Base-by-base conservation (phyloP, 2,888 invertebrate species). In the Fragum whitleyi region DNA sequence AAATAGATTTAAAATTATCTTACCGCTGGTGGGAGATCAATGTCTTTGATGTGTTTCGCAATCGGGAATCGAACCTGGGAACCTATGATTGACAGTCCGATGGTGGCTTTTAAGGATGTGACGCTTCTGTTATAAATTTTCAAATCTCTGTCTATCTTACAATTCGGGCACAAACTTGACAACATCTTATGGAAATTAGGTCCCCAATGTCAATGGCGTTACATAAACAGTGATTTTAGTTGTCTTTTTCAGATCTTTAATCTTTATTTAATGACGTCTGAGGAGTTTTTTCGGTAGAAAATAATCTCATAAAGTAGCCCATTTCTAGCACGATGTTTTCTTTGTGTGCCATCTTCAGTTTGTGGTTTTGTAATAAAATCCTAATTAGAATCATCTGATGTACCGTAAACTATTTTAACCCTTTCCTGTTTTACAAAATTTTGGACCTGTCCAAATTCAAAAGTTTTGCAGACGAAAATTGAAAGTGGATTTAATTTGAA, bases 181-280 rank as follows among this genome's bases (percentile, higher is more conserved):
- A 47, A 47, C n/a, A 47, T 47, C 47, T 9, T 47, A 47, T 47
- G 47, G 47, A 47, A 47, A 47, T 47, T 19, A 47, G 47, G 47
- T 47, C 14, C 14, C 47, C 47, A 5, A 14, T 47, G 47, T 47
- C 47, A 47, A 47, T 47, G 47, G n/a, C 47, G 47, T 19, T 9
- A 47, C 47, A 47, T 47, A 47, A 47, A 47, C 7, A 47, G 3
- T 9, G 47, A 47, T 47, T 47, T 47, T 2, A 47, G 7, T 47
- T 47, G 47, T 47, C 47, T 47, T 47, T 47, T 47, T 47, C 47
- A 47, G 47, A 47, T n/a, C 14, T 19, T n/a, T 47, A 47, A 47
- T 47, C 47, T 47, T 47, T 47, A n/a, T 47, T 47, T 47, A 47
- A 47, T 47, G 47, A 47, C n/a, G 47, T 47, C 47, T 47, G 47